These are phyloP conservation scores for Mus spicilegus DNA, from an alignment of 2,113 vertebrate species.

Conservation along the genomic window DNA sequence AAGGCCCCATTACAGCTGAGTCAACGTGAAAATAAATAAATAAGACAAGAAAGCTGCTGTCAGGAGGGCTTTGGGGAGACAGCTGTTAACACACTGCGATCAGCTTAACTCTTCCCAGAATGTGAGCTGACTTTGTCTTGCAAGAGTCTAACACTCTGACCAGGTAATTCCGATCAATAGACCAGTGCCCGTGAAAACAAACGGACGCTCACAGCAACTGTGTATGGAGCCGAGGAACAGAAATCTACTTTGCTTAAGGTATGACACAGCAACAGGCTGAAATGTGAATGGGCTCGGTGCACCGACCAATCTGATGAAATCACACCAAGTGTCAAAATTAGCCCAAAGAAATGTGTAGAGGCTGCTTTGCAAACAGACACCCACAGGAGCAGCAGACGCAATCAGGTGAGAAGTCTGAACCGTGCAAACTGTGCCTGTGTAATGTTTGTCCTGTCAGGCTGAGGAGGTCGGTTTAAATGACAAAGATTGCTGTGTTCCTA, in stretches of 20 bases:
- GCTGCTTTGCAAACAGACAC: background rate
- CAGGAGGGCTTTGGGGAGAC: background rate
- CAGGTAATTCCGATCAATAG: background rate
- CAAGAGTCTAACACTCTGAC: slow-evolving; percentile 5
- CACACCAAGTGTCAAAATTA: background rate
- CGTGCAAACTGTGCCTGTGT: background rate
- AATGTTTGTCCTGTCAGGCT: slow-evolving; percentile 32
- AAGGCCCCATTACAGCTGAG: slow-evolving; percentile 55
- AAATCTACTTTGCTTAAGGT: background rate
- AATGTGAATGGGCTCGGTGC: background rate
- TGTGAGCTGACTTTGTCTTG: background rate
- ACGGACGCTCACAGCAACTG: background rate
- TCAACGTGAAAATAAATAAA: slow-evolving; percentile 70
- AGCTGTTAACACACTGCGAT: background rate
- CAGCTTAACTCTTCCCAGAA: slow-evolving; percentile 37
- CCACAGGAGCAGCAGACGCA: background rate
- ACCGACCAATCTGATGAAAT: slow-evolving; percentile 16
- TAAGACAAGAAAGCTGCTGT: slow-evolving; percentile 63
- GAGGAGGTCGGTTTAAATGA: slow-evolving; percentile 48
- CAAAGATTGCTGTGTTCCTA: background rate
- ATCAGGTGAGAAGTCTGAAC: slow-evolving; percentile 43
- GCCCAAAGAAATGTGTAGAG: background rate
- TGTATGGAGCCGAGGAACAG: background rate
- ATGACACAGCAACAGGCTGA: background rate
- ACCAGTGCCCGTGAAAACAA: slow-evolving; percentile 10